Evolutionary conservation across 1,140 invertebrate genomes (phyloP).

Genomic region (Nomia melanderi): DNA sequence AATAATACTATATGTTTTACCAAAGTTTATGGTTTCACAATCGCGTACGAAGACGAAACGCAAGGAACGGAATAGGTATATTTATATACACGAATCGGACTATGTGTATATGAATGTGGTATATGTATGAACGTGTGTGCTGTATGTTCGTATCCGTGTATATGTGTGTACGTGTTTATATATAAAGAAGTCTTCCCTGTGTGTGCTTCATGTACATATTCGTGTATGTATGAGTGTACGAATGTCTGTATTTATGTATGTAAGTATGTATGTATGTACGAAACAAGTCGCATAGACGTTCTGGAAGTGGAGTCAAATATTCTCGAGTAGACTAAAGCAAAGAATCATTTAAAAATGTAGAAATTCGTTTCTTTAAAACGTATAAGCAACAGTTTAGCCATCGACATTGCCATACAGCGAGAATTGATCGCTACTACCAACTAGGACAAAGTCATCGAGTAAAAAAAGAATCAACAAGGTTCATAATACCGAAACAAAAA

Average conservation of each 20-base stretch:
- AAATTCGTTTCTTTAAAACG: constrained; percentile 48
- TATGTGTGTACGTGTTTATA: constrained; percentile 45
- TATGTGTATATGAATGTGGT: constrained; percentile 24
- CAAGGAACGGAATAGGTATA: constrained; percentile 57
- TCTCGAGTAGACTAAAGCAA: constrained; percentile 20
- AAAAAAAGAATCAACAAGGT: constrained; percentile 28
- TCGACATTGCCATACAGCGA: constrained; percentile 14
- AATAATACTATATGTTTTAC: background rate
- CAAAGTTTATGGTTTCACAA: background rate
- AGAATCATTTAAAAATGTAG: constrained; percentile 38
- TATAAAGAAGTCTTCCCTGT: too few species aligned
- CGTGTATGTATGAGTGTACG: constrained; percentile 1
- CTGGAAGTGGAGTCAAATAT: constrained; percentile 46
- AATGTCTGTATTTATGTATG: background rate
- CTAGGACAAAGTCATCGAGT: constrained; percentile 18
- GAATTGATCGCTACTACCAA: constrained; percentile 13
- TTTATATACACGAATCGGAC: constrained; percentile 52
- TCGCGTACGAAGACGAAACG: constrained; percentile 62
- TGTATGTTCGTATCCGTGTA: constrained; percentile 14
- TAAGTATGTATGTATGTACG: constrained; percentile 57
- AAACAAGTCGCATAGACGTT: constrained; percentile 55
- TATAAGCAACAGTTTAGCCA: constrained; percentile 35
- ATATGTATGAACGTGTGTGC: constrained; percentile 9
- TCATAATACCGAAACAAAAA: background rate
- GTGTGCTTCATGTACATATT: background rate